phyloP scores from a whole-genome alignment of 2,797 vertebrate species.

The Neopelma chrysocephalum region DNA sequence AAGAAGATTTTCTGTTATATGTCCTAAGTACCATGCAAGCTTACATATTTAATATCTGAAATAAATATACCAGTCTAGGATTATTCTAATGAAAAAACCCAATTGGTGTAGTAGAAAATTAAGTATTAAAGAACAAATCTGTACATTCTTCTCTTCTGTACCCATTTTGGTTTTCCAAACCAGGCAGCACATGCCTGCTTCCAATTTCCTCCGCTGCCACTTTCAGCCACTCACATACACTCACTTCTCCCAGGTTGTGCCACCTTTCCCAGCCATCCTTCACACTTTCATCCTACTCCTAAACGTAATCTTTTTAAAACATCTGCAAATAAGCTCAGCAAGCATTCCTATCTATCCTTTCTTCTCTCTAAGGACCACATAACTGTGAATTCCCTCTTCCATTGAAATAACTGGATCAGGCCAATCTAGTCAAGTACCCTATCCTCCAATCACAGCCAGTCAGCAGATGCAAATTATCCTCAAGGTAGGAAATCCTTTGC shows the following conservation, averaged over 20 bases:
- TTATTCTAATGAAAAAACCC: background rate
- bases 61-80: background rate
- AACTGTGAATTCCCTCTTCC: background rate
- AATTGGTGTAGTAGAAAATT: background rate
- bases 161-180: background rate
- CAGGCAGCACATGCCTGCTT: background rate
- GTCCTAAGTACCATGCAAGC: background rate
- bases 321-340: background rate
- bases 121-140: background rate
- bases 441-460: background rate
- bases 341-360: background rate
- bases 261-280: background rate
- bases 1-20: background rate
- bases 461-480: background rate
- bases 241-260: background rate
- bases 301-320: background rate
- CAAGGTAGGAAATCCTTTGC: background rate
- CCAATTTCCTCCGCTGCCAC: background rate
- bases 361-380: background rate
- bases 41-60: background rate
- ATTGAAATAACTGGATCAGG: background rate
- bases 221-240: rapidly evolving
- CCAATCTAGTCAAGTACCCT: background rate
- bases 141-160: background rate
- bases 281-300: background rate